Evolutionary conservation across 2,113 vertebrate species (phyloP).

Genomic region (Microcebus murinus): DNA sequence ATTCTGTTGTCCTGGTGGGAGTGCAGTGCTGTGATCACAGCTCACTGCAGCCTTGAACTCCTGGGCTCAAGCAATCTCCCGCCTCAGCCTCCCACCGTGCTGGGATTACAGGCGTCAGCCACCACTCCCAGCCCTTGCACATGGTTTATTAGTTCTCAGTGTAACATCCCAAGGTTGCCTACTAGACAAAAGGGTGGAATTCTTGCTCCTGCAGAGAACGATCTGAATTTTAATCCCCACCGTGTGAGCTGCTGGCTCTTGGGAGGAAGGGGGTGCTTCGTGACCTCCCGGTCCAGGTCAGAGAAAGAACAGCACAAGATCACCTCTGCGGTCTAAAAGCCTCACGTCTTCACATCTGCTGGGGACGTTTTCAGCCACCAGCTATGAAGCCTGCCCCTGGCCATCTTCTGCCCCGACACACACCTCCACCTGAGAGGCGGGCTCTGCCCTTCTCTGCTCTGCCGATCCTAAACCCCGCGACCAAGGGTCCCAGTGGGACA

Average conservation of each 20-base stretch:
- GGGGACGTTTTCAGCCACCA: neutral
- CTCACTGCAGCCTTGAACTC: too few species aligned
- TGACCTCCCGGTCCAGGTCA: neutral
- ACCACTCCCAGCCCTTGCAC: too few species aligned
- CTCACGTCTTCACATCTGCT: neutral
- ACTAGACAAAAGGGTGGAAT: neutral
- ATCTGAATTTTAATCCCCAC: neutral
- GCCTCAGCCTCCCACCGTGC: too few species aligned
- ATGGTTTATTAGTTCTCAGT: neutral
- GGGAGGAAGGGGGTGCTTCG: too few species aligned
- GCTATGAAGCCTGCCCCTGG: neutral
- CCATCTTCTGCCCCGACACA: neutral
- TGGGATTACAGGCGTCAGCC: too few species aligned
- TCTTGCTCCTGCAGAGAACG: neutral
- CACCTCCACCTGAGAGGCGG: neutral
- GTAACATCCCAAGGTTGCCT: neutral
- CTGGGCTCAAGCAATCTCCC: too few species aligned
- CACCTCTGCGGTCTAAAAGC: neutral
- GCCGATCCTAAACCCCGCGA: neutral
- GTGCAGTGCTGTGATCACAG: too few species aligned
- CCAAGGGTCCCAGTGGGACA: fast-evolving
- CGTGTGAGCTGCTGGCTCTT: neutral
- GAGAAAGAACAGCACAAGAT: neutral
- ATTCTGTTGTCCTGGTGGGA: too few species aligned
- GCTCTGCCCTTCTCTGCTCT: neutral